Percentiles rank a stretch among this genome's conserved stretches.
phyloP scores from a whole-genome alignment of 2,113 vertebrate species.

The Tupaia tana region DNA sequence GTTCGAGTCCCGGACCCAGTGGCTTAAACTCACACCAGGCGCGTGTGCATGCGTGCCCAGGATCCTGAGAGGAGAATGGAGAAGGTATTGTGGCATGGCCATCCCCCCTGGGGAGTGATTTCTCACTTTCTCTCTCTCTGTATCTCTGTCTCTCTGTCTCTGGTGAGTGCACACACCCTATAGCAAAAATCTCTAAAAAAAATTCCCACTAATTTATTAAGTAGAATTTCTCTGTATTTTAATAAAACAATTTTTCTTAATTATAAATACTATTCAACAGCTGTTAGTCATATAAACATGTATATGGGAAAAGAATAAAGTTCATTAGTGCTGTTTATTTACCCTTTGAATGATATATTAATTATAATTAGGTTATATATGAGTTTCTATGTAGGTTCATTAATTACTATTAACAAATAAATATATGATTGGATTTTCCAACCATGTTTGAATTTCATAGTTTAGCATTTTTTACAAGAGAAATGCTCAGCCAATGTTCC shows the following conservation, averaged over 20 bases:
- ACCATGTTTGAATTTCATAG: conserved; percentile 36
- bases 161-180: too few species aligned
- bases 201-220: conserved; percentile 5
- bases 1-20: too few species aligned
- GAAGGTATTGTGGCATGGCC: too few species aligned
- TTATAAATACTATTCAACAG: not conserved
- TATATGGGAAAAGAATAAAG: not conserved
- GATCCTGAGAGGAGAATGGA: too few species aligned
- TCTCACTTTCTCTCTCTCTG: too few species aligned
- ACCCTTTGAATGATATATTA: not conserved
- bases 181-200: too few species aligned
- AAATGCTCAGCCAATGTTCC: conserved; percentile 20
- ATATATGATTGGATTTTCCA: conserved; percentile 28
- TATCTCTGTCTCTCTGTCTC: too few species aligned
- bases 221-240: conserved; percentile 25
- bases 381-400: not conserved
- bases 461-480: not conserved
- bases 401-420: conserved; percentile 25
- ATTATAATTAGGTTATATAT: too few species aligned
- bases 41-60: too few species aligned
- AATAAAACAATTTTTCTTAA: conserved; percentile 28
- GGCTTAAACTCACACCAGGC: too few species aligned
- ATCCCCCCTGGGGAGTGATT: too few species aligned
- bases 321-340: not conserved
- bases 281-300: not conserved